Evolutionary conservation across 2,888 invertebrate genomes (phyloP), one percentile per base, ranked within the genome.

Genomic region (Cerceris rybyensis): DNA sequence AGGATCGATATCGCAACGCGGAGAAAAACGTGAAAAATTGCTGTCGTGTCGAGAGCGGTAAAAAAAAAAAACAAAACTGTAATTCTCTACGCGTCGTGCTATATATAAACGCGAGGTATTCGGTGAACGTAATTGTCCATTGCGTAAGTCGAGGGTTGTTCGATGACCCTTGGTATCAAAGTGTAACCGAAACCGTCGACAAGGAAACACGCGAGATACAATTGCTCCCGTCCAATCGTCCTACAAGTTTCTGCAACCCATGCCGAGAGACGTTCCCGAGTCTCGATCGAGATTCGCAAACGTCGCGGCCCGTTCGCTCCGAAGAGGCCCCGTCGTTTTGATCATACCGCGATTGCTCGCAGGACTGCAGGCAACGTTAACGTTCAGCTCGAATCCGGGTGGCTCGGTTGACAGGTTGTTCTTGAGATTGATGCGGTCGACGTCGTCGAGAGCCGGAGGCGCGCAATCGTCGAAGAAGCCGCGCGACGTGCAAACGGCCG

Each of bases 301-400:
- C 14, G 52, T 52, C 52, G n/a, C 52, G 14, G 7, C 46, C 1
- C 46, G 46, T 8, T 46, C 13, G 28, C 17, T 2, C 6, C 54
- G 17, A 16, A 2, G 2, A 4, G 28, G 28, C 2, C 28, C 28
- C 28, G 2, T 1, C 8, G 1, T 1, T 16, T n/a, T 28, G 54
- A 16, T 64, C 82, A 70, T 85, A 91, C 91, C 89, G 83, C 83
- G 88, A 85, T 87, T 88, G 69, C 87, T 84, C 73, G 87, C 86
- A 64, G 91, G 89, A 67, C 85, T 90, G 79, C 89, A 89, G 60
- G 90, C 89, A 75, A 91, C 89, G 82, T 90, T 90, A 71, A 90
- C 89, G 80, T 90, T 91, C 74, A 91, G 86, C 84, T 91, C 87
- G 84, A 90, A 91, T 84, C 91, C 89, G 81, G 88, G 92, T 91